Percentiles rank a stretch among this genome's conserved stretches.
These are phyloP conservation scores for Sminthurinus aureus DNA, from an alignment of 2,888 invertebrate species.

Conservation along the genomic window DNA sequence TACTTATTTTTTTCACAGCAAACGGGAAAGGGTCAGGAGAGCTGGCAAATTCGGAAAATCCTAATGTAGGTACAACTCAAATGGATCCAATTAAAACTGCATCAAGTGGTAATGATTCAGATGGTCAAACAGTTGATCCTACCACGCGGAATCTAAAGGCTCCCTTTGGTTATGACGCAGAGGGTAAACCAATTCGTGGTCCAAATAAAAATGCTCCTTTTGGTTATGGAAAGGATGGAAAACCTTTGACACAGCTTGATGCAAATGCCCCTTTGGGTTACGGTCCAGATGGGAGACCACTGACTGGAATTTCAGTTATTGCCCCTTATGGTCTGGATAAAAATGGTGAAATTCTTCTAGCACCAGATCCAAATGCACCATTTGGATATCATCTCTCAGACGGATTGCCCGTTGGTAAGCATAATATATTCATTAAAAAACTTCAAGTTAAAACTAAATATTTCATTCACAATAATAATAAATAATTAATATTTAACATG, in stretches of 20 bases:
- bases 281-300: constrained; percentile 29
- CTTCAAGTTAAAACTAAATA: too few species aligned
- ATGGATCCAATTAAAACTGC: background rate
- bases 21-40: too few species aligned
- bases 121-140: background rate
- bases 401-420: background rate
- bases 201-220: constrained; percentile 26
- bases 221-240: constrained; percentile 30
- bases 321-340: constrained; percentile 26
- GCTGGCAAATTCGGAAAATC: background rate
- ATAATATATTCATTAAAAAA: too few species aligned
- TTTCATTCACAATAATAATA: too few species aligned
- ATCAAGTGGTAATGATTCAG: background rate
- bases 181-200: constrained; percentile 12
- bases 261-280: constrained; percentile 29
- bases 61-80: background rate
- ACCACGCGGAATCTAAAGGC: background rate
- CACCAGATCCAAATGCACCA: constrained; percentile 25
- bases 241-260: constrained; percentile 16
- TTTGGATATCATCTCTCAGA: constrained; percentile 35
- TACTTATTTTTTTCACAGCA: too few species aligned
- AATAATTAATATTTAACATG: too few species aligned
- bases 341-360: background rate
- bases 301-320: constrained; percentile 4
- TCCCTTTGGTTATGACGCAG: constrained; percentile 5